Base-by-base conservation (phyloP, 2,797 vertebrate species). In the Aphelocoma californica region DNA sequence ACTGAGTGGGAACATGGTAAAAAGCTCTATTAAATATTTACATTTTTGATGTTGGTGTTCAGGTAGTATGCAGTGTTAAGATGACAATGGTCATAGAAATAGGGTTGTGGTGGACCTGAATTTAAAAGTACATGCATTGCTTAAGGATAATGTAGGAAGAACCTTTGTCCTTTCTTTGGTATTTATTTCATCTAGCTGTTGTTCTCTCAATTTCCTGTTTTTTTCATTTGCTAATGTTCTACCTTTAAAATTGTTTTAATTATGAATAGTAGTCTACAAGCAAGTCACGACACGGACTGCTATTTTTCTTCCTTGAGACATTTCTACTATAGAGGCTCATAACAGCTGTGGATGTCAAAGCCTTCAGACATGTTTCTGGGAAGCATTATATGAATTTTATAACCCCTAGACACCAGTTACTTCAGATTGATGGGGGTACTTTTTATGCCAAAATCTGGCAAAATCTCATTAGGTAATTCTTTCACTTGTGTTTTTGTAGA, bases 21-120 rank as follows among this genome's bases (percentile, higher is more conserved):
- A 94, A 95, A 54, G 10, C 73, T 92, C 60, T 29, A 20, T 75
- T 32, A 90, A 95, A 91, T 96, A 92, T 92, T 95, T 93, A 92
- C 81, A 45, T 70, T 92, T 91, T 91, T 86, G 9, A 25, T 89
- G 56, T 20, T 88, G 21, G 3, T 84, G 18, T 83, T 88, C 73
- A 78, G 58, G 58, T 95, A 51, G 28, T 71, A 11, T 74, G 40
- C 78, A 47, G 23, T 71, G 24, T 44, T 86, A 67, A 54, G 32
- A 66, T 73, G 28, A 67, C 25, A 69, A 0, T 18, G 42, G 40
- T 48, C 26, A 18, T 5, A 75, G 29, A 32, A 92, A 67, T 16
- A n/a, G 9, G 10, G 10, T 45, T 91, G 50, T 70, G 32, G 29
- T 69, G 36, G 18, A 83, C n/a, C 23, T 72, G 20, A 86, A 73